A percentile compares a stretch with the other conserved stretches of the same genome.
Evolutionary conservation across 1,140 invertebrate genomes (phyloP).

Genomic region (Platyura marginata): DNA sequence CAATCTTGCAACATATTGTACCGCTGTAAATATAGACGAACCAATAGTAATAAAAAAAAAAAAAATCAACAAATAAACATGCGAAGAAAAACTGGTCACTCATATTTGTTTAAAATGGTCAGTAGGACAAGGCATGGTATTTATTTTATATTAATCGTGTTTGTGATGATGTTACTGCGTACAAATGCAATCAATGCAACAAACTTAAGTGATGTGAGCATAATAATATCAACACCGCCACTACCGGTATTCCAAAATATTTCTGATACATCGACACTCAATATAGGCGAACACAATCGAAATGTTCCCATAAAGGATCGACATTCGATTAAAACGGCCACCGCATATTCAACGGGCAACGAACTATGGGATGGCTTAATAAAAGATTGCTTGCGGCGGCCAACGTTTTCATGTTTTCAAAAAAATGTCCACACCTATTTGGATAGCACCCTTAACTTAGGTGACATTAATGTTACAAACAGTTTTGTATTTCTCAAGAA

Average conservation of each 20-base stretch:
- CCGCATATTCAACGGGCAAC: slow-evolving; percentile 37
- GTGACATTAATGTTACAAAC: slow-evolving; percentile 46
- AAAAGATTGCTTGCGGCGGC: slow-evolving; percentile 40
- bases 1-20: too few relatives aligned
- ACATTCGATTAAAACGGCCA: too few relatives aligned
- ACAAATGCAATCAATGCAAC: not conserved
- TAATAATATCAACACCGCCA: not conserved
- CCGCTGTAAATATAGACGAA: too few relatives aligned
- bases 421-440: slow-evolving; percentile 53
- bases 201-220: not conserved
- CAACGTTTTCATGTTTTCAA: slow-evolving; percentile 51
- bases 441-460: slow-evolving; percentile 37
- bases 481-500: slow-evolving; percentile 50
- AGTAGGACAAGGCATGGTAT: not conserved
- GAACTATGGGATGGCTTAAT: slow-evolving; percentile 49
- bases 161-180: not conserved
- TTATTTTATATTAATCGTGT: not conserved
- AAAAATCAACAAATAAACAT: not conserved
- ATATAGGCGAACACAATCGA: not conserved
- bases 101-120: slow-evolving; percentile 1
- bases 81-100: not conserved
- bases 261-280: not conserved
- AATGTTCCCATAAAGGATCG: too few relatives aligned
- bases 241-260: not conserved
- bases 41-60: not conserved